Percentiles rank a stretch among this genome's conserved stretches.
phyloP scores from a whole-genome alignment of 2,797 vertebrate genomes.

The Heliangelus exortis region DNA sequence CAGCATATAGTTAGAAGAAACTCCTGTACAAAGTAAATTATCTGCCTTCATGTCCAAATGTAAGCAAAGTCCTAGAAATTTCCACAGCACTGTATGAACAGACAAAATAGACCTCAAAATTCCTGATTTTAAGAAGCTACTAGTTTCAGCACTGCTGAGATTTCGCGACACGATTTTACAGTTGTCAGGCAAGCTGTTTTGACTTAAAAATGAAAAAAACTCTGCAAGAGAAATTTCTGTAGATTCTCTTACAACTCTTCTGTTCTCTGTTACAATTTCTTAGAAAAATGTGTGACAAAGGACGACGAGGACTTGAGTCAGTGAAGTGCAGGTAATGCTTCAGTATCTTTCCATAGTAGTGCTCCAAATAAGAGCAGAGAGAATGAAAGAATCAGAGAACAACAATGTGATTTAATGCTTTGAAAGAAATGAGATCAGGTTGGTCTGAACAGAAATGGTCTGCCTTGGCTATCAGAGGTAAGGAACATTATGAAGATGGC shows the following conservation, averaged over 20 bases:
- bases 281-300: not conserved
- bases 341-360: not conserved
- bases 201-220: not conserved
- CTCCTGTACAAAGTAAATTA: not conserved
- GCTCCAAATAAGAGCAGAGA: not conserved
- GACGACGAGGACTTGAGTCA: not conserved
- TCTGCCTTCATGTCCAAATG: not conserved
- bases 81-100: not conserved
- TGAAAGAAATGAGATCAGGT: not conserved
- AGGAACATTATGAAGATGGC: not conserved
- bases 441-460: not conserved
- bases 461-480: not conserved
- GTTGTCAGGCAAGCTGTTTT: not conserved
- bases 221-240: not conserved
- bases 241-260: not conserved
- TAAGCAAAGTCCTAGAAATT: not conserved
- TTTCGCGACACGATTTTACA: not conserved
- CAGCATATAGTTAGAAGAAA: not conserved
- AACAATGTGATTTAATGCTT: not conserved
- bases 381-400: not conserved
- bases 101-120: not conserved
- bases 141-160: not conserved
- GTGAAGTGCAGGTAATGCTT: not conserved
- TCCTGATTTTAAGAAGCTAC: not conserved
- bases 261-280: not conserved